Percentiles rank a stretch among this genome's conserved stretches.
Conservation (phyloP, 2,888 invertebrate species). For the Chymomyza amoena region DNA sequence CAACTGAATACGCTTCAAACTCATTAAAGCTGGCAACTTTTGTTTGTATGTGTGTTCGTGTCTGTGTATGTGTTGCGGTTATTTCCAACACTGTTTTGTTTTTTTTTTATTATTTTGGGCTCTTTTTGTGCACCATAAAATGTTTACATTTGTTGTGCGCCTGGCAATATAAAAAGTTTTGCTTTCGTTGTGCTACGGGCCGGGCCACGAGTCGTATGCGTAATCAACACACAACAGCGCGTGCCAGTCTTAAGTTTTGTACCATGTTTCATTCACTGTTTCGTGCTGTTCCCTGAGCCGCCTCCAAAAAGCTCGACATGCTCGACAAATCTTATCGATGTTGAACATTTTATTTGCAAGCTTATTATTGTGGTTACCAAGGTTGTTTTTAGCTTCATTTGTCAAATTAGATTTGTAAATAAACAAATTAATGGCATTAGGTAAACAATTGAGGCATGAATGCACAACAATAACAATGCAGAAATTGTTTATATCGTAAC, state of each 20-base stretch:
- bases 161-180: constrained; percentile 1
- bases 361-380: background rate
- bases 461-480: constrained; percentile 17
- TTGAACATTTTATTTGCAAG: constrained; percentile 37
- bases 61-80: background rate
- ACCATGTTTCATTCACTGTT: background rate
- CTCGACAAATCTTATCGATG: constrained; percentile 26
- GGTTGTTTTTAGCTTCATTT: background rate
- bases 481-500: background rate
- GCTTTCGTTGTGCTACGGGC: background rate
- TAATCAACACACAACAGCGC: constrained; percentile 33
- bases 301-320: background rate
- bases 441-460: constrained; percentile 7
- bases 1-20: background rate
- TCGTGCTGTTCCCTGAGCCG: background rate
- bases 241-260: constrained; percentile 36
- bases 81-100: background rate
- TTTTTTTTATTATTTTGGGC: background rate
- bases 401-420: constrained; percentile 42
- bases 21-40: background rate
- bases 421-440: constrained; percentile 16
- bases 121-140: background rate
- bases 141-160: background rate
- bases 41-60: background rate
- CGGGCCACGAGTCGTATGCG: constrained; percentile 44